A percentile compares a stretch with the other conserved stretches of the same genome.
phyloP scores from a whole-genome alignment of 2,113 vertebrate species.

The Collichthys lucidus region DNA sequence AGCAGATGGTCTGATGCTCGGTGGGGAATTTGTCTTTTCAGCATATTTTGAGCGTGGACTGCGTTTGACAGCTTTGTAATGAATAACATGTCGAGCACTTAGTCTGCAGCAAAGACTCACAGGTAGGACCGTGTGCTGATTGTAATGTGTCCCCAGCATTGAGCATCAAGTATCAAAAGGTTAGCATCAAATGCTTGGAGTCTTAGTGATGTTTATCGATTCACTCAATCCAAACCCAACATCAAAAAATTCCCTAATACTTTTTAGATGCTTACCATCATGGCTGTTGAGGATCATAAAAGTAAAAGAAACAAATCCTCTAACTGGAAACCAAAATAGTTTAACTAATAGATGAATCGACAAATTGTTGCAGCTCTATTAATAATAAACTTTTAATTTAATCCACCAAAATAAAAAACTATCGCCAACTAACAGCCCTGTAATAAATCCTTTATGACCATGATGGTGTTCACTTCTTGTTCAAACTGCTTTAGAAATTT shows the following conservation, averaged over 20 bases:
- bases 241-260: no score
- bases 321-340: no score
- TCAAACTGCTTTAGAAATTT: neutral
- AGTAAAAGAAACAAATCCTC: neutral
- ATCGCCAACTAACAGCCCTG: neutral
- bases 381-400: neutral
- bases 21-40: constrained; percentile 6
- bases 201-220: neutral
- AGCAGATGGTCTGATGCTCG: constrained; percentile 33
- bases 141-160: neutral
- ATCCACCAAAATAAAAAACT: neutral
- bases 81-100: constrained; percentile 7
- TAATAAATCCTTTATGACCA: neutral
- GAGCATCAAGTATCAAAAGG: neutral
- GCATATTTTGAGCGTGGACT: constrained; percentile 4
- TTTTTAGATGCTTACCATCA: no score
- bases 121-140: neutral
- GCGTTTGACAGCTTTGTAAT: constrained; percentile 34
- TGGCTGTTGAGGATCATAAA: neutral
- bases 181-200: neutral
- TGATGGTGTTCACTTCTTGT: neutral
- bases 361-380: neutral
- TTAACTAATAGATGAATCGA: neutral
- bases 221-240: neutral
- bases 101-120: neutral